phyloP scores from a whole-genome alignment of 2,113 vertebrate species.

The Caloenas nicobarica region DNA sequence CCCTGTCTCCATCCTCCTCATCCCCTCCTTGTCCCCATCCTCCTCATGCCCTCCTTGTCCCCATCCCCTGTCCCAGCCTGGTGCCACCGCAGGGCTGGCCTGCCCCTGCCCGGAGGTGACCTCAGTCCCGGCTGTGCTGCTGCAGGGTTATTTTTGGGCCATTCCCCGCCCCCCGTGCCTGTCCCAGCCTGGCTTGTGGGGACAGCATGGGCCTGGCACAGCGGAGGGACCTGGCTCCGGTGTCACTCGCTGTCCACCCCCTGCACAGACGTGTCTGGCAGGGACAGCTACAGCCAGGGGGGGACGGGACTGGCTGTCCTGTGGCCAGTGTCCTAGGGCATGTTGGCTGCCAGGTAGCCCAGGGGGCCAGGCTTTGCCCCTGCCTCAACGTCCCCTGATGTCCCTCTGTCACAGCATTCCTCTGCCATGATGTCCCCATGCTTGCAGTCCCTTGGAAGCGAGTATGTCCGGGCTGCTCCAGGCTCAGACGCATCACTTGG shows the following conservation, averaged over 20 bases:
- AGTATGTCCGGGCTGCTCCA: neutral
- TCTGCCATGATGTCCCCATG: neutral
- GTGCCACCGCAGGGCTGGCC: neutral
- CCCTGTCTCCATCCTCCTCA: neutral
- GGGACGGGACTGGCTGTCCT: neutral
- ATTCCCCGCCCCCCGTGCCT: neutral
- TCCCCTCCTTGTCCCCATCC: neutral
- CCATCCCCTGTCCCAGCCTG: neutral
- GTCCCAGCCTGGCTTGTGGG: neutral
- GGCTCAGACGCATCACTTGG: neutral
- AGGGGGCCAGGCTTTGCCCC: neutral
- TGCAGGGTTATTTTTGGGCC: constrained; percentile 42
- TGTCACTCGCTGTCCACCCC: neutral
- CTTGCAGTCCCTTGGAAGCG: rapidly evolving
- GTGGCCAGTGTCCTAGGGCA: neutral
- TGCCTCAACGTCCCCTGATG: rapidly evolving
- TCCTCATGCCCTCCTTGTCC: neutral
- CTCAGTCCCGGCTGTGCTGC: neutral
- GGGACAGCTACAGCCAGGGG: neutral
- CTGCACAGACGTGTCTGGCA: neutral
- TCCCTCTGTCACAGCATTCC: neutral
- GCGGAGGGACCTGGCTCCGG: neutral
- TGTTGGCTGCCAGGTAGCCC: neutral
- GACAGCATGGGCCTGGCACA: neutral
- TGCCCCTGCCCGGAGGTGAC: neutral